Evolutionary conservation across 1,140 invertebrate species (phyloP).

Genomic region (Cryptotermes secundus): DNA sequence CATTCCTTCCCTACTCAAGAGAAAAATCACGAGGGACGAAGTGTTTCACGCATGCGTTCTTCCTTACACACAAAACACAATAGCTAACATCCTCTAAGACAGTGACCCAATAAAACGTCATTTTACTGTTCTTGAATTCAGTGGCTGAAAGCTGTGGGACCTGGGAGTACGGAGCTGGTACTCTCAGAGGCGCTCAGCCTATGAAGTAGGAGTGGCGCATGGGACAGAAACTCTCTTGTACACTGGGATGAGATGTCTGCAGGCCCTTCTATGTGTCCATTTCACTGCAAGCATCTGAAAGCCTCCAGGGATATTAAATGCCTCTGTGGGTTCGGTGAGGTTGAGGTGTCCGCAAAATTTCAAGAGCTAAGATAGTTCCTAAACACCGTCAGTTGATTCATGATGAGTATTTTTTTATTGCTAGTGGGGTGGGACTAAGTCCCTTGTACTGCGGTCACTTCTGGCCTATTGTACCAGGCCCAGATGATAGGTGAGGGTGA

Average conservation of each 20-base stretch:
- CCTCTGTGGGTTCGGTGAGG: background rate
- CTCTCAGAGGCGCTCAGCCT: background rate
- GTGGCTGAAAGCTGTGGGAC: constrained; percentile 1
- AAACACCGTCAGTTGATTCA: too few species aligned
- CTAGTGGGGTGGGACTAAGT: too few species aligned
- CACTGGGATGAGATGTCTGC: too few species aligned
- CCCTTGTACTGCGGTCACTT: too few species aligned
- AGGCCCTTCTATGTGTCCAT: background rate
- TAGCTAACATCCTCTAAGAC: background rate
- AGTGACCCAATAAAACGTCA: background rate
- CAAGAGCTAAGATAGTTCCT: background rate
- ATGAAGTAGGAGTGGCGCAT: background rate
- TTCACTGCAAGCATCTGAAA: background rate
- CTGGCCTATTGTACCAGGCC: too few species aligned
- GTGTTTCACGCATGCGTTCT: background rate
- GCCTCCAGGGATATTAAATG: background rate
- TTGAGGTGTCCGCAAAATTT: background rate
- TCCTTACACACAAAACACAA: background rate
- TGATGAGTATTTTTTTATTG: too few species aligned
- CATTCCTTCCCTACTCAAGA: background rate
- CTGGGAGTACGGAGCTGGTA: background rate
- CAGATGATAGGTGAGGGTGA: too few species aligned
- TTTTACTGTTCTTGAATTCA: constrained; percentile 10
- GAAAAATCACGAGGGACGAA: background rate
- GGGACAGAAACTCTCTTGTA: background rate